Conservation (phyloP, 2,888 invertebrate genomes). For the Pseudeuparius sepicola region DNA sequence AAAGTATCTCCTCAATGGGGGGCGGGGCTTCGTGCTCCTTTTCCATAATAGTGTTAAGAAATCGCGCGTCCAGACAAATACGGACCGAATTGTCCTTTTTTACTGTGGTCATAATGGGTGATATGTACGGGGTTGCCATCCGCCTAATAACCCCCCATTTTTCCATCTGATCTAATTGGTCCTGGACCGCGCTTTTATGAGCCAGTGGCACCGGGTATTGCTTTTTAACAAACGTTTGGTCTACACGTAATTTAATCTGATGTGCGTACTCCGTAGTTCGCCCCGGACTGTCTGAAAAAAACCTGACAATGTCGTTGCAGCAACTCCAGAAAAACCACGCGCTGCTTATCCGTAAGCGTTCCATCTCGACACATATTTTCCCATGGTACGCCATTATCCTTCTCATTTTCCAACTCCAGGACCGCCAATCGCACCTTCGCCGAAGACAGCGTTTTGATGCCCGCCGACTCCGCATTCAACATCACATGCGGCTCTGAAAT, state of each 20-base stretch:
- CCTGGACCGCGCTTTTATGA: conserved; percentile 6
- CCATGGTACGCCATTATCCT: no score
- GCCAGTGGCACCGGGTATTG: conserved; percentile 14
- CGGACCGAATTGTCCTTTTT: conserved; percentile 18
- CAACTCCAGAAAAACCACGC: conserved; percentile 5
- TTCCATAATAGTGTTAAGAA: conserved; percentile 17
- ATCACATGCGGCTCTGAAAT: no score
- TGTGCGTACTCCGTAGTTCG: conserved; percentile 10
- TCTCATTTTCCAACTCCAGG: no score
- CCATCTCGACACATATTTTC: no score
- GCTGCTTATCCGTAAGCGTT: no score
- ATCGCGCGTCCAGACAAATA: conserved; percentile 20
- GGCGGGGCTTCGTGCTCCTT: conserved; percentile 16
- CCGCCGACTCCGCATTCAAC: no score
- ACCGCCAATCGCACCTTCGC: no score
- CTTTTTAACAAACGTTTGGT: conserved; percentile 10
- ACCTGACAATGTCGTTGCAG: no score
- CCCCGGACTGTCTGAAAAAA: conserved; percentile 12
- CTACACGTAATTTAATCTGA: conserved; percentile 7
- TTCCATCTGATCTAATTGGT: conserved; percentile 3
- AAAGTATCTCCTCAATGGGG: no score
- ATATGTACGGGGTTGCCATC: conserved; percentile 13
- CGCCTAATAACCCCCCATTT: conserved; percentile 5
- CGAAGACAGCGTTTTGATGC: no score
- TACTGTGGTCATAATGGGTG: conserved; percentile 15